These are phyloP conservation scores for Caranx melampygus DNA, from an alignment of 2,113 vertebrate species.

Conservation along the genomic window DNA sequence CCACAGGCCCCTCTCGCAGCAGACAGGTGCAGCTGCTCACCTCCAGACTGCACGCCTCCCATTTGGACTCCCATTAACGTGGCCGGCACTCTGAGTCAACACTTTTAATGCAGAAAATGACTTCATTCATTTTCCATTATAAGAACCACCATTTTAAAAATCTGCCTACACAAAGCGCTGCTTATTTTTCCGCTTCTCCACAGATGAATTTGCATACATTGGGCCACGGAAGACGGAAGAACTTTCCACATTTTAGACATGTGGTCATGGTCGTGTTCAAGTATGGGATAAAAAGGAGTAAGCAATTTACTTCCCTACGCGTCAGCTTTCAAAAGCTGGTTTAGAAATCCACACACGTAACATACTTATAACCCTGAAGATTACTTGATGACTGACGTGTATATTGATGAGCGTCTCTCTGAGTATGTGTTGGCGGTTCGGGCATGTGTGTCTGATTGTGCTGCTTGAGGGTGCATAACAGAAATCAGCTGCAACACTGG, in stretches of 20 bases:
- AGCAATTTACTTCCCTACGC: slow-evolving; percentile 71
- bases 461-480: slow-evolving; percentile 42
- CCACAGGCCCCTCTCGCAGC: slow-evolving; percentile 36
- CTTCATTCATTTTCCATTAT: slow-evolving; percentile 72
- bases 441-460: slow-evolving; percentile 46
- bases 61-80: slow-evolving; percentile 73
- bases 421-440: slow-evolving; percentile 20
- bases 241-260: slow-evolving; percentile 70
- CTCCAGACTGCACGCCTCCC: slow-evolving; percentile 60
- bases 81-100: slow-evolving; percentile 64
- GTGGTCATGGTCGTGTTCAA: slow-evolving; percentile 77
- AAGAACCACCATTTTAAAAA: slow-evolving; percentile 53
- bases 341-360: slow-evolving; percentile 67
- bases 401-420: slow-evolving; percentile 49
- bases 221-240: slow-evolving; percentile 54
- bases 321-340: slow-evolving; percentile 66
- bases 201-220: slow-evolving; percentile 80
- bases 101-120: slow-evolving; percentile 76
- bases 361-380: slow-evolving; percentile 64
- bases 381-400: slow-evolving; percentile 71
- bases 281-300: slow-evolving; percentile 62
- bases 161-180: slow-evolving; percentile 62
- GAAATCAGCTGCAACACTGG: slow-evolving; percentile 51
- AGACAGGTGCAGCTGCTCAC: slow-evolving; percentile 76
- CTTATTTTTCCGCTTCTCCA: slow-evolving; percentile 65